Evolutionary conservation across 2,888 invertebrate species (phyloP), one percentile per base, ranked within the genome.

Genomic region (Drosophila mimica): DNA sequence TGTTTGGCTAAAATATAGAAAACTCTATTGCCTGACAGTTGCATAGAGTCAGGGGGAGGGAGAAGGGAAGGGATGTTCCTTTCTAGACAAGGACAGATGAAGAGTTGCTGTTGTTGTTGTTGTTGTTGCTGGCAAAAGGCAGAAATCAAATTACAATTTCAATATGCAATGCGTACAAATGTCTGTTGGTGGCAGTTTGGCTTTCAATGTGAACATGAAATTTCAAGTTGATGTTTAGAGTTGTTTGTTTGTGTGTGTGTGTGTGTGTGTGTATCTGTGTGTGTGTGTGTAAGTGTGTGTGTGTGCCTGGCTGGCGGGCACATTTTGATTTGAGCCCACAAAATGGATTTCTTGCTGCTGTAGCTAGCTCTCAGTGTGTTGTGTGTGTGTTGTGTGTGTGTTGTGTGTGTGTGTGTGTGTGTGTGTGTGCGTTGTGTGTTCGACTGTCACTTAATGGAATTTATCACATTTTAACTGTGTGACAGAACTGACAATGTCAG

Each of bases 141-240:
- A 89, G 83, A 86, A 86, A 89, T 88, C 88, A 86, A 86, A 86
- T 86, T 88, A 89, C 90, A 89, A 88, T 86, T 86, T 86, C 85
- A 88, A 86, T 86, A 89, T 86, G 85, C 88, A 66, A 75, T 84
- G 89, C 85, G 89, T 89, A 84, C 84, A 82, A 89, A 79, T 85
- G 89, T 89, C 85, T 81, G 89, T 72, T 83, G 78, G 82, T 89
- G 90, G 84, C 84, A 86, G 82, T 90, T 79, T 88, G 81, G 84
- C 76, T 83, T 88, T 89, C 88, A 80, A 82, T 84, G 85, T 88
- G 81, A 86, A 76, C 84, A 84, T 87, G 84, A 87, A 84, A 79
- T 83, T 85, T 81, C 79, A 79, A 76, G 83, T 82, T 77, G 90
- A 83, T 85, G 88, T 85, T 89, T 88, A 70, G 80, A 74, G 70